phyloP scores from a whole-genome alignment of 2,888 invertebrate genomes.

The Beris chalybata region DNA sequence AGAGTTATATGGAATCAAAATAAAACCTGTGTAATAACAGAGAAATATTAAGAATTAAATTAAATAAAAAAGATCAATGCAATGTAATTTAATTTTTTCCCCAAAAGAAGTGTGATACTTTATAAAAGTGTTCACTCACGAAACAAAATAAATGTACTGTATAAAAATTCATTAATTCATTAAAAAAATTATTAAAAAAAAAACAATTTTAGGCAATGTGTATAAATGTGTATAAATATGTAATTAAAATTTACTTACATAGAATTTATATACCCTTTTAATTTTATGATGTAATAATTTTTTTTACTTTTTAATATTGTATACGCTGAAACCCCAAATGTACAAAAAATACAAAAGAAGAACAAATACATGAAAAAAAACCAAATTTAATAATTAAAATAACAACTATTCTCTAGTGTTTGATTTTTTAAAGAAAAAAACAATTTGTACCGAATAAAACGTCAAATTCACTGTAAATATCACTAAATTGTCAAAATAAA shows the following conservation, averaged over 20 bases:
- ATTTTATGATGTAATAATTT: not conserved
- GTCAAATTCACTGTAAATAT: constrained; percentile 15
- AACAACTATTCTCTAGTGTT: not conserved
- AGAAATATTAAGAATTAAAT: constrained; percentile 34
- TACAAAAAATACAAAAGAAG: constrained; percentile 34
- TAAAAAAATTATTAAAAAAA: constrained; percentile 37
- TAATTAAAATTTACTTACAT: constrained; percentile 26
- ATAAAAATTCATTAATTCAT: constrained; percentile 28
- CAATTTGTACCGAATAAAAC: no score
- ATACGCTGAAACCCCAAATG: constrained; percentile 39
- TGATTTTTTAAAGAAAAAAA: constrained; percentile 3
- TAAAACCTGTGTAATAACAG: constrained; percentile 26
- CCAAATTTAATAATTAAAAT: not conserved
- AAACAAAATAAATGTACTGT: constrained; percentile 9
- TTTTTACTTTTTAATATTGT: constrained; percentile 27
- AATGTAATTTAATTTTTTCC: constrained; percentile 27
- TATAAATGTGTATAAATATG: not conserved
- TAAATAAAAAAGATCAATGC: constrained; percentile 39
- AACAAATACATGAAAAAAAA: constrained; percentile 10
- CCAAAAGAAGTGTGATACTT: not conserved
- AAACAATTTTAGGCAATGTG: constrained; percentile 1
- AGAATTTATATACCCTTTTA: constrained; percentile 23
- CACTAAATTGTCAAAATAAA: not conserved
- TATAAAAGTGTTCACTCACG: constrained; percentile 12
- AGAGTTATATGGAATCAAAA: no score